phyloP scores from a whole-genome alignment of 1,140 invertebrate species.

The Eupristina koningsbergeri region DNA sequence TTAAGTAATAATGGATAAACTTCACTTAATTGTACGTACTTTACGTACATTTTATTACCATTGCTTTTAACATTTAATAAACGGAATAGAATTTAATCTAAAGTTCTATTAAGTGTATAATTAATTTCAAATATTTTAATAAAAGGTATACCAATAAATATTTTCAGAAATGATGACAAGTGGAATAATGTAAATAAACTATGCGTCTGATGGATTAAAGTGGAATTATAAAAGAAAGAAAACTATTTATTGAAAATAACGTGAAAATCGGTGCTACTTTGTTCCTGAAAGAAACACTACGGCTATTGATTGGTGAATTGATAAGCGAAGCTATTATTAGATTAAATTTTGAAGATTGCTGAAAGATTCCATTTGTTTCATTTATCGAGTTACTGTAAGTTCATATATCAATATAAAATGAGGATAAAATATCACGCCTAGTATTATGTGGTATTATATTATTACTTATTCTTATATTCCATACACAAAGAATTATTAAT shows the following conservation, averaged over 20 bases:
- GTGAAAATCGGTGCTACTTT: neutral
- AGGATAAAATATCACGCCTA: neutral
- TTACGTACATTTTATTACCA: no score
- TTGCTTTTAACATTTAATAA: neutral
- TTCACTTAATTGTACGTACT: no score
- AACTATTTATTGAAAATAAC: no score
- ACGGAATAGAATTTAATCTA: no score
- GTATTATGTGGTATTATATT: neutral
- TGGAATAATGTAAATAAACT: neutral
- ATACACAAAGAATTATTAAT: neutral
- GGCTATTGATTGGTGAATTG: no score
- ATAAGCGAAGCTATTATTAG: no score
- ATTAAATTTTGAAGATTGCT: no score
- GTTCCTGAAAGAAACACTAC: no score
- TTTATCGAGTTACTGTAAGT: neutral
- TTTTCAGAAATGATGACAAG: no score
- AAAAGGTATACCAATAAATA: no score
- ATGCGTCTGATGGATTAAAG: neutral
- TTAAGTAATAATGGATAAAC: no score
- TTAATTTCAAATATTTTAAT: neutral
- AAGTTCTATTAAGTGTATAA: neutral
- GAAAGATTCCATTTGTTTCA: no score
- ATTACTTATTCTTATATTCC: neutral
- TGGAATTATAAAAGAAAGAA: neutral
- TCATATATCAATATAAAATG: neutral